These are phyloP conservation scores for Calosoma granatense DNA, from an alignment of 1,140 invertebrate species.

Conservation along the genomic window DNA sequence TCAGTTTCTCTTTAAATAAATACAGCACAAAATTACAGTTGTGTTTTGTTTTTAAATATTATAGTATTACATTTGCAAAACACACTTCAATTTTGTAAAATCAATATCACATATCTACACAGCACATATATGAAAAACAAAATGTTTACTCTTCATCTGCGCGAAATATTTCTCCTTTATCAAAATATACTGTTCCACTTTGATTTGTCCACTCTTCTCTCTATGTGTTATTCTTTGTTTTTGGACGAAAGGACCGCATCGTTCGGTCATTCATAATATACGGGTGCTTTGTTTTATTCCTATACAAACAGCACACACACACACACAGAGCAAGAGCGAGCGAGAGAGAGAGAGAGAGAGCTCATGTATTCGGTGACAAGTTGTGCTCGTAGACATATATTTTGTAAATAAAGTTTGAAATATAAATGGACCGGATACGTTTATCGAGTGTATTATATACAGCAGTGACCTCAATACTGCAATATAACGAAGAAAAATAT, in stretches of 20 bases:
- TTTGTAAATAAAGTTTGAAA: conserved; percentile 5
- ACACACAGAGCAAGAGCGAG: no score
- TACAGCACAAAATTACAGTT: no score
- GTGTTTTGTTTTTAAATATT: no score
- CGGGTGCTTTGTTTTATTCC: background rate
- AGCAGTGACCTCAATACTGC: conserved; percentile 1
- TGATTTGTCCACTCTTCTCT: no score
- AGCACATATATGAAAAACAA: no score
- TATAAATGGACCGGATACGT: conserved; percentile 6
- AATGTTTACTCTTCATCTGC: no score
- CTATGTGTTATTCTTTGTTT: conserved; percentile 1
- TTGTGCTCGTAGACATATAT: background rate
- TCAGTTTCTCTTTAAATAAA: no score
- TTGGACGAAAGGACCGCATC: background rate
- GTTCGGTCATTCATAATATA: conserved; percentile 3
- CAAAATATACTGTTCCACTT: no score
- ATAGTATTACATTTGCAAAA: no score
- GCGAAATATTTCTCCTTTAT: background rate
- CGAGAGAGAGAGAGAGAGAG: no score
- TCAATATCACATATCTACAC: no score
- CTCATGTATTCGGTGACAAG: background rate
- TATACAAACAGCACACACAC: background rate
- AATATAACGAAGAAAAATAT: background rate
- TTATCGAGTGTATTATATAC: conserved; percentile 9
- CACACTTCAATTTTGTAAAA: no score